Evolutionary conservation across 2,113 vertebrate genomes (phyloP).

Genomic region (Ameiurus melas): DNA sequence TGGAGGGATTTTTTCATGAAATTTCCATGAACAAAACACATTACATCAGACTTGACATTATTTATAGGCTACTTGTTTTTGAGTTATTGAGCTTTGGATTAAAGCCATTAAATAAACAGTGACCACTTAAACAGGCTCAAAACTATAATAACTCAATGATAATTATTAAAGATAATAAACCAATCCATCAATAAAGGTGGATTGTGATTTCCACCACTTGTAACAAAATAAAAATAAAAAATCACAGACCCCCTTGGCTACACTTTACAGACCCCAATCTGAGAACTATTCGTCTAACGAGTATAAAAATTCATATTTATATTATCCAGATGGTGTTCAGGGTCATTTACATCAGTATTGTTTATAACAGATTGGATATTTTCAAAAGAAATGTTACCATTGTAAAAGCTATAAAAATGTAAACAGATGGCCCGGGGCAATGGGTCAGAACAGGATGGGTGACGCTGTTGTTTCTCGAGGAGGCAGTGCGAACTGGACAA

Average conservation of each 20-base stretch:
- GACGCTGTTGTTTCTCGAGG: neutral
- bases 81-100: neutral
- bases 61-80: neutral
- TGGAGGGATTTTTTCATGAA: too few species aligned
- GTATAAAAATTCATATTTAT: slow-evolving; percentile 16
- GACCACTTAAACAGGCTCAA: neutral
- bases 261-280: neutral
- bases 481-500: neutral
- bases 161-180: neutral
- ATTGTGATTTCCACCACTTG: neutral
- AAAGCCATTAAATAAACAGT: neutral
- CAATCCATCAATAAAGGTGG: neutral
- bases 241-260: neutral
- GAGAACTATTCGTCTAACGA: neutral
- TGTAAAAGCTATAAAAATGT: slow-evolving; percentile 7
- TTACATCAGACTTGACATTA: neutral
- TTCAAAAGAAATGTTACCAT: neutral
- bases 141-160: neutral
- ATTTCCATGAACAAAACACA: neutral
- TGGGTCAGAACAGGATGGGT: slow-evolving; percentile 18
- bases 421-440: slow-evolving; percentile 10
- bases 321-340: slow-evolving; percentile 25
- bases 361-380: slow-evolving; percentile 2
- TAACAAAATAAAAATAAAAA: neutral
- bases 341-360: slow-evolving; percentile 13